Percentiles rank a stretch among this genome's conserved stretches.
phyloP scores from a whole-genome alignment of 2,888 invertebrate species.

The Drosophila mercatorum region DNA sequence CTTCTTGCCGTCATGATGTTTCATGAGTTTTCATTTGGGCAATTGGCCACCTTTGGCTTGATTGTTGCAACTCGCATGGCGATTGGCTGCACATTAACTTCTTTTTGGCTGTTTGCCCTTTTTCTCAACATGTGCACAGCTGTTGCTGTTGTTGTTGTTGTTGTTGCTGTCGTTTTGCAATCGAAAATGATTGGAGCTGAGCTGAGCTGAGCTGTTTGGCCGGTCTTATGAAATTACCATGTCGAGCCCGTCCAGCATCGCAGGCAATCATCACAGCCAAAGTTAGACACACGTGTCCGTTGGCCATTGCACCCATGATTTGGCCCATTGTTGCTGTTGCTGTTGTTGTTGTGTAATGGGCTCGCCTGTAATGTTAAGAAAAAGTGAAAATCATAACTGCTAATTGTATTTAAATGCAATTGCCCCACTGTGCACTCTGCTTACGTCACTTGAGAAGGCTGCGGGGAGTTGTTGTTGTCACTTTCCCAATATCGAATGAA shows the following conservation, averaged over 20 bases:
- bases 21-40: conserved; percentile 17
- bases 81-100: conserved; percentile 23
- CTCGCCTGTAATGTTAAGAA: conserved; percentile 12
- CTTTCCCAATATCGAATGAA: conserved; percentile 44
- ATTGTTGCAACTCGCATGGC: conserved; percentile 52
- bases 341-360: conserved; percentile 30
- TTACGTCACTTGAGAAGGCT: conserved; percentile 43
- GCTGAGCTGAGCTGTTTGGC: conserved; percentile 40
- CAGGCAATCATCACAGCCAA: conserved; percentile 54
- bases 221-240: conserved; percentile 69
- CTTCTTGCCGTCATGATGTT: not conserved
- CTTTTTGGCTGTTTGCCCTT: conserved; percentile 45
- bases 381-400: conserved; percentile 78
- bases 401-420: conserved; percentile 76
- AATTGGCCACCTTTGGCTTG: conserved; percentile 56
- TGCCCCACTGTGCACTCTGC: conserved; percentile 57
- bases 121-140: conserved; percentile 41
- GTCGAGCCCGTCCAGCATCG: conserved; percentile 46
- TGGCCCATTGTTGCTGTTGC: conserved; percentile 21
- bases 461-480: conserved; percentile 22
- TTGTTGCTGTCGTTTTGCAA: conserved; percentile 66
- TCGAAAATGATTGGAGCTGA: conserved; percentile 71
- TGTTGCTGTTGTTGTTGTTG: conserved; percentile 43
- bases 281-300: conserved; percentile 67
- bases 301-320: conserved; percentile 66